Percentiles rank a stretch among this genome's conserved stretches.
phyloP scores from a whole-genome alignment of 2,797 vertebrate genomes.

The Aeoliscus strigatus region DNA sequence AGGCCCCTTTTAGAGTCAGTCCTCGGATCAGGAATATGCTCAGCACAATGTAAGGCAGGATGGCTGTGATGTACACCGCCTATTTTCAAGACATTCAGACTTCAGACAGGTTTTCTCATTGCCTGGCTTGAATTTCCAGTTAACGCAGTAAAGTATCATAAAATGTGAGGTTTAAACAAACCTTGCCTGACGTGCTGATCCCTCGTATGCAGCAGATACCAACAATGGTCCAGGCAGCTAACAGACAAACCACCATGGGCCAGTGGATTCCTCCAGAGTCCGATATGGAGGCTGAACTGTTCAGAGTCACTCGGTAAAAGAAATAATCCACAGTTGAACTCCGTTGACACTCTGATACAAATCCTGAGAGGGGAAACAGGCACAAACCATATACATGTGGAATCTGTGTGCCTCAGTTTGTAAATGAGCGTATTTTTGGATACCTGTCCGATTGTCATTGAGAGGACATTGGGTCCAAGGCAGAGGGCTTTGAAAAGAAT shows the following conservation, averaged over 20 bases:
- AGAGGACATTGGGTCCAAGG: slow-evolving; percentile 83
- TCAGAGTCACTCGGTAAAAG: slow-evolving; percentile 88
- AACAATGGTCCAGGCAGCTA: slow-evolving; percentile 80
- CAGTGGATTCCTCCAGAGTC: slow-evolving; percentile 83
- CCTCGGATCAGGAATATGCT: slow-evolving; percentile 91
- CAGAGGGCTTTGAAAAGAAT: slow-evolving; percentile 82
- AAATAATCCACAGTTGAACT: slow-evolving; percentile 89
- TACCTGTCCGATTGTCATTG: slow-evolving; percentile 78
- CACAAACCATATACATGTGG: too few relatives aligned
- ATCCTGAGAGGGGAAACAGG: slow-evolving; percentile 70
- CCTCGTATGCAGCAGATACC: slow-evolving; percentile 83
- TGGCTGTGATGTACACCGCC: slow-evolving; percentile 92
- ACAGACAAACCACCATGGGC: slow-evolving; percentile 81
- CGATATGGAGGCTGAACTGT: slow-evolving; percentile 75
- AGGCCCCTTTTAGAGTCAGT: slow-evolving; percentile 86
- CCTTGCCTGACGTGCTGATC: slow-evolving; percentile 93
- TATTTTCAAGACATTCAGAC: slow-evolving; percentile 52
- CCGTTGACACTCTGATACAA: slow-evolving; percentile 76
- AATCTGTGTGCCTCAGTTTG: too few relatives aligned
- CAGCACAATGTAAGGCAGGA: slow-evolving; percentile 89
- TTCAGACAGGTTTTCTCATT: too few relatives aligned
- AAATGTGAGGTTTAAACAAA: too few relatives aligned
- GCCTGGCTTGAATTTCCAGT: too few relatives aligned
- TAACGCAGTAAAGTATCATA: too few relatives aligned
- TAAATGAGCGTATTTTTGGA: neutral